Evolutionary conservation across 1,140 invertebrate species (phyloP).

Genomic region (Helicoverpa armigera): DNA sequence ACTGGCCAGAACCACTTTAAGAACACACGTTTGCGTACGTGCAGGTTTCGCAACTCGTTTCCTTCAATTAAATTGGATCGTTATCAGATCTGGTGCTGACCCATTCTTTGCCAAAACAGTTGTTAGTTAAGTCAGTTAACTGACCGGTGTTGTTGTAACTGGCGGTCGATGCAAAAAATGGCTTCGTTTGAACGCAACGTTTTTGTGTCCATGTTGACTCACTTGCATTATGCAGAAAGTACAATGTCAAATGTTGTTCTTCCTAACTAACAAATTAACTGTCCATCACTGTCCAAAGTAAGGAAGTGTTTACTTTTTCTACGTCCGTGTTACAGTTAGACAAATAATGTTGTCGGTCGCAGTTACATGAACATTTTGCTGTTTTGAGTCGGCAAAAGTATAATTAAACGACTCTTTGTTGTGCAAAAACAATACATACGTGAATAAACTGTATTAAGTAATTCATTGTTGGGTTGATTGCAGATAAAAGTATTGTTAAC

Average conservation of each 20-base stretch:
- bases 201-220: constrained; percentile 46
- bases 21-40: constrained; percentile 32
- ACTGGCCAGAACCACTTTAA: constrained; percentile 31
- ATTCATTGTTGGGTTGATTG: constrained; percentile 45
- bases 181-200: constrained; percentile 36
- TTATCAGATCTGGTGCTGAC: constrained; percentile 47
- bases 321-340: background rate
- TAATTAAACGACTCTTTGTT: constrained; percentile 30
- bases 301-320: constrained; percentile 19
- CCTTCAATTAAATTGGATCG: constrained; percentile 42
- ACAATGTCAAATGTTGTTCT: constrained; percentile 24
- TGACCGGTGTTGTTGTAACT: constrained; percentile 22
- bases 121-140: constrained; percentile 17
- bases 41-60: constrained; percentile 47
- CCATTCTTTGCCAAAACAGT: constrained; percentile 35
- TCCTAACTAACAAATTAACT: constrained; percentile 40
- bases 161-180: constrained; percentile 16
- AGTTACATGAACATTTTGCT: background rate
- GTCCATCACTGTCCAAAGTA: constrained; percentile 28
- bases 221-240: constrained; percentile 38
- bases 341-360: constrained; percentile 9
- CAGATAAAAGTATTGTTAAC: constrained; percentile 49
- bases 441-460: constrained; percentile 39
- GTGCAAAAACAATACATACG: constrained; percentile 15
- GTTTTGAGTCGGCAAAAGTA: constrained; percentile 1